phyloP scores from a whole-genome alignment of 1,140 invertebrate genomes.

The honey bee (Apis mellifera) region DNA sequence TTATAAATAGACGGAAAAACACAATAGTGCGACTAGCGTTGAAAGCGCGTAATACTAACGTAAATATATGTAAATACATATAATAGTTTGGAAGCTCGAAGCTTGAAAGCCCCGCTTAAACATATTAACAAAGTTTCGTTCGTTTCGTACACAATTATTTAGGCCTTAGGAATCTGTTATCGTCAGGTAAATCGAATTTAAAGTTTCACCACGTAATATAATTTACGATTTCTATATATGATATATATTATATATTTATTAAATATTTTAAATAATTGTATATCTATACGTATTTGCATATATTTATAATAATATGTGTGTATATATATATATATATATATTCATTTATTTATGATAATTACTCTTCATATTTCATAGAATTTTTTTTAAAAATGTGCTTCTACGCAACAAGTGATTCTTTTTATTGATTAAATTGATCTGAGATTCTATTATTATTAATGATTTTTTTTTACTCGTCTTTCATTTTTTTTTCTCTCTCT shows the following conservation, averaged over 20 bases:
- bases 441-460: slow-evolving; percentile 28
- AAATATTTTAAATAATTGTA: slow-evolving; percentile 50
- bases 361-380: slow-evolving; percentile 63
- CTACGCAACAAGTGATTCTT: slow-evolving; percentile 67
- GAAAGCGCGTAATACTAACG: slow-evolving; percentile 60
- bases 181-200: slow-evolving; percentile 61
- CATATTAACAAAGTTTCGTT: slow-evolving; percentile 30
- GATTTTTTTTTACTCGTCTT: not conserved
- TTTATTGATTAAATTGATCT: slow-evolving; percentile 52
- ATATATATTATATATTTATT: slow-evolving; percentile 39
- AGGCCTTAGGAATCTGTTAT: slow-evolving; percentile 66
- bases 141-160: slow-evolving; percentile 46
- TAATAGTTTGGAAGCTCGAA: slow-evolving; percentile 36
- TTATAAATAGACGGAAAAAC: slow-evolving; percentile 55
- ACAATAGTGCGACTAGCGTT: slow-evolving; percentile 70
- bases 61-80: slow-evolving; percentile 42
- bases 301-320: slow-evolving; percentile 35
- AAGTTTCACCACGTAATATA: slow-evolving; percentile 37
- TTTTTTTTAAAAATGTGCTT: slow-evolving; percentile 62
- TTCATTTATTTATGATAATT: slow-evolving; percentile 38
- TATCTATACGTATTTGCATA: slow-evolving; percentile 45
- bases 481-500: not conserved
- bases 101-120: slow-evolving; percentile 35
- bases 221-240: slow-evolving; percentile 28
- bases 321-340: slow-evolving; percentile 21